Evolutionary conservation across 1,140 invertebrate species (phyloP), one percentile per base, ranked within the genome.

Genomic region (Aphaenogaster ashmeadi): DNA sequence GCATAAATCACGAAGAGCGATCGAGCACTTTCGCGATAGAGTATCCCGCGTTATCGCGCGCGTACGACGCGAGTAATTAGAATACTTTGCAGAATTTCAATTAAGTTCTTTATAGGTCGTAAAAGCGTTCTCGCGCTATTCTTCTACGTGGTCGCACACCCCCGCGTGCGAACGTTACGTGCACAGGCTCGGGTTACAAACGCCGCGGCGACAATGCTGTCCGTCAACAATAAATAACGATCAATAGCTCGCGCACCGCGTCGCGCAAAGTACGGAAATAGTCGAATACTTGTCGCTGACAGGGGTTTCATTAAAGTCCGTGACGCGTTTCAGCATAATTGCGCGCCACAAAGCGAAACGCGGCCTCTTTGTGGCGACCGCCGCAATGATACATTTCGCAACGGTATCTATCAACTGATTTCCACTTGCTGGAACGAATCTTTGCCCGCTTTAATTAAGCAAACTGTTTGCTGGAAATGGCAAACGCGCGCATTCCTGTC

Each of bases 401-500:
- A 41, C 18, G 80, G 54, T 84, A 84, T 84, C 80, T 84, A 84
- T 84, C 80, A 84, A 84, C 80, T 44, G 80, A 84, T 89, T 89
- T 89, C 87, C 87, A 66, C 74, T 78, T 71, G 87, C 50, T 47
- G 47, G 58, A 69, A 84, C 88, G 69, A 71, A 87, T 81, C 86
- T 85, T 75, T 66, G 75, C 60, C 78, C 60, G 62, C 88, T 75
- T 87, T 88, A 89, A 87, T 87, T 90, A 90, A 84, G 74, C 86
- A 85, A 90, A 90, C 88, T 69, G 60, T 90, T 87, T 47, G 72
- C 85, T 66, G 62, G 77, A 56, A 87, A 64, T 72, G 62, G 80
- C 71, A 78, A 77, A 86, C 56, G 75, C 64, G 81, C 62, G 89
- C 87, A 86, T 90, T 90, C 78, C 88, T 89, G 74, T 87, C 86